Conservation (phyloP, 2,888 invertebrate genomes). For the Fabriciana adippe region DNA sequence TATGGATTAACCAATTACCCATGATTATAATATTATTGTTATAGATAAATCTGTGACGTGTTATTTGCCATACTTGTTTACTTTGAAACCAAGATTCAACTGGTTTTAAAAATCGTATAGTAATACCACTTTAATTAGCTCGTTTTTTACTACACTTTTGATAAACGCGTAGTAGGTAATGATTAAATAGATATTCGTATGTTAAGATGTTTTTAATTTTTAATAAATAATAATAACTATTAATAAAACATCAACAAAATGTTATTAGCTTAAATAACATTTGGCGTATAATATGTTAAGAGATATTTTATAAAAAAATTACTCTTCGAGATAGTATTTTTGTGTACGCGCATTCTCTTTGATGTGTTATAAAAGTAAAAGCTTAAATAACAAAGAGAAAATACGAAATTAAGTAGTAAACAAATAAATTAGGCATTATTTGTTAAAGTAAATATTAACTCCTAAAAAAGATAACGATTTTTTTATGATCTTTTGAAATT, state of each 20-base stretch:
- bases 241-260: not conserved
- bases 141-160: constrained; percentile 1
- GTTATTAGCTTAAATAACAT: not conserved
- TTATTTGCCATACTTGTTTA: constrained; percentile 12
- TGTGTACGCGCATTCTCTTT: not conserved
- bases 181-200: too few relatives aligned
- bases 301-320: not conserved
- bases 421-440: not conserved
- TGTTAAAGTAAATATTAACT: too few relatives aligned
- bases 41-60: constrained; percentile 5
- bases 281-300: not conserved
- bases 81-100: constrained; percentile 4
- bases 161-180: too few relatives aligned
- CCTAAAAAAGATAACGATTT: too few relatives aligned
- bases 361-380: constrained; percentile 4
- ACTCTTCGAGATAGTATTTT: not conserved
- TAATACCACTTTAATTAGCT: constrained; percentile 16
- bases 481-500: constrained; percentile 9
- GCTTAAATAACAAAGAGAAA: too few relatives aligned
- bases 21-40: not conserved
- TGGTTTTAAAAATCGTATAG: constrained; percentile 9
- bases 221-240: too few relatives aligned
- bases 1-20: too few relatives aligned
- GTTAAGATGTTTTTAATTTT: not conserved
- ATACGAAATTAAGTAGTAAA: not conserved